Conservation (phyloP, 64 coral and sea anemone genomes). For the Stylophora pistillata region DNA sequence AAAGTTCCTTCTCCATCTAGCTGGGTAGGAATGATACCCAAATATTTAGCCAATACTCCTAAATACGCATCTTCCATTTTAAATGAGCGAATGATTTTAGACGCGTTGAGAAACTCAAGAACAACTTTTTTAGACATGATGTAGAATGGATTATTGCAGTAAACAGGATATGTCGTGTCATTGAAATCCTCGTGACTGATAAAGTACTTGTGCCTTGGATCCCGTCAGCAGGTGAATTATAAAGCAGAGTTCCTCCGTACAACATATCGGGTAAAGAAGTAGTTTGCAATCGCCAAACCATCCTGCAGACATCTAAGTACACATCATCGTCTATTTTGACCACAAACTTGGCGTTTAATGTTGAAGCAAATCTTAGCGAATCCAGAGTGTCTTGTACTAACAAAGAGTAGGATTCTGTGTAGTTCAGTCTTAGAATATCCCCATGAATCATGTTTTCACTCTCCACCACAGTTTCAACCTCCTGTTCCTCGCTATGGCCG, state of each 20-base stretch:
- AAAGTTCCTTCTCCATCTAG: not conserved
- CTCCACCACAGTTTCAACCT: not conserved
- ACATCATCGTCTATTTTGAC: slow-evolving; percentile 56
- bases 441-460: not conserved
- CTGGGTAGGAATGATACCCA: not conserved
- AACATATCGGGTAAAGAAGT: slow-evolving; percentile 33
- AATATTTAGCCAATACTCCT: slow-evolving; percentile 5
- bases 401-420: slow-evolving; percentile 9
- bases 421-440: slow-evolving; percentile 25
- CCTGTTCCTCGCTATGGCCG: not conserved
- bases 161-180: slow-evolving; percentile 16
- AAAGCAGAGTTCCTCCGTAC: slow-evolving; percentile 17
- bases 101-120: not conserved
- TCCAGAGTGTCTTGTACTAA: slow-evolving; percentile 14
- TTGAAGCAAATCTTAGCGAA: not conserved
- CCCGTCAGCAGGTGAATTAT: not conserved
- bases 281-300: slow-evolving; percentile 27
- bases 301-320: slow-evolving; percentile 27
- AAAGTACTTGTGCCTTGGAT: not conserved
- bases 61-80: slow-evolving; percentile 42
- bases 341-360: slow-evolving; percentile 8
- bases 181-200: slow-evolving; percentile 34
- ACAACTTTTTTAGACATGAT: slow-evolving; percentile 24
- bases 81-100: not conserved
- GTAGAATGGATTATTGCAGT: slow-evolving; percentile 51